Conservation (phyloP, 2,888 invertebrate genomes). For the Sphinx pinastri region DNA sequence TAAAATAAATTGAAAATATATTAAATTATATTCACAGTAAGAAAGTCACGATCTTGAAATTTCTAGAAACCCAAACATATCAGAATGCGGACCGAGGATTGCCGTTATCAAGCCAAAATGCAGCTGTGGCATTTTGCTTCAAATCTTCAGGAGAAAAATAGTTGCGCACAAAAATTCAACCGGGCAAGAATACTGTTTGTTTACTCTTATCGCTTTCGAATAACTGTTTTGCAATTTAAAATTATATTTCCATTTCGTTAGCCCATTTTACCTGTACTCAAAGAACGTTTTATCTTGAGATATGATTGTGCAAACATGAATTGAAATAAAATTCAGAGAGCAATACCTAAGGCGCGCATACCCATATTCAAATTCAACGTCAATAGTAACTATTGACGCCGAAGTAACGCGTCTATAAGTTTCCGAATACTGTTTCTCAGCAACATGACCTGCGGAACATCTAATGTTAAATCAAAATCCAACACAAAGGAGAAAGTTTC, state of each 20-base stretch:
- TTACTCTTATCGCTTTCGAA: background rate
- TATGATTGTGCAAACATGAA: no score
- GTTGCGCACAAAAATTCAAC: background rate
- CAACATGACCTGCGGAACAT: no score
- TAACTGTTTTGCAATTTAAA: background rate
- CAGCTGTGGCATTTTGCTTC: constrained; percentile 10
- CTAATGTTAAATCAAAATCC: background rate
- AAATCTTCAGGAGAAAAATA: constrained; percentile 15
- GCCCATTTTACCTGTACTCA: background rate
- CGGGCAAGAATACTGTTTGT: constrained; percentile 9
- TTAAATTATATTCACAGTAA: no score
- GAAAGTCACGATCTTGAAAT: no score
- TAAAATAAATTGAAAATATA: no score
- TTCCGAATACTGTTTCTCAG: no score
- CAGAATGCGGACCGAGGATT: background rate
- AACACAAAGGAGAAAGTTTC: background rate
- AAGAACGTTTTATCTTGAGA: no score
- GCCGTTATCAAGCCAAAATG: constrained; percentile 5
- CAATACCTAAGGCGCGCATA: no score
- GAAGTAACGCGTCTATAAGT: no score
- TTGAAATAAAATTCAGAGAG: no score
- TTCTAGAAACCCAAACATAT: background rate
- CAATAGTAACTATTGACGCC: no score
- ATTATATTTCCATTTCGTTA: background rate
- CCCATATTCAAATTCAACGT: no score